phyloP scores from a whole-genome alignment of 2,888 invertebrate species.

The Caenorhabditis uteleia region DNA sequence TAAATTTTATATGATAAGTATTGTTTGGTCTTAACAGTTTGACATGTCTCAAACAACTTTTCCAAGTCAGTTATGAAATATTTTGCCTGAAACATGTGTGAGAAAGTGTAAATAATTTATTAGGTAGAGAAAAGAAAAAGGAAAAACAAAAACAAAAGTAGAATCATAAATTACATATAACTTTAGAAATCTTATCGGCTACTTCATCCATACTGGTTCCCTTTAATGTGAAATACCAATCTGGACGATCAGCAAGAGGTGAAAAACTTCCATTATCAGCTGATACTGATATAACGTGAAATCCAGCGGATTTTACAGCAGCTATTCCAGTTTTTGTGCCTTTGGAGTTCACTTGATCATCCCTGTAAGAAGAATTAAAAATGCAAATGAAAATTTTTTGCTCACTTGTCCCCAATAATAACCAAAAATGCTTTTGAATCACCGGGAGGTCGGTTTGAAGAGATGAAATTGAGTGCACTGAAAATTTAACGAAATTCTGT shows the following conservation, averaged over 20 bases:
- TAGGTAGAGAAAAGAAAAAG: background rate
- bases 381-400: background rate
- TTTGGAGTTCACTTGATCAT: background rate
- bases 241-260: constrained; percentile 7
- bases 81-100: background rate
- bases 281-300: constrained; percentile 1
- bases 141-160: background rate
- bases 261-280: constrained; percentile 2
- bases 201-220: no score
- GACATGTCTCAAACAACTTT: no score
- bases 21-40: no score
- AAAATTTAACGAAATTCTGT: background rate
- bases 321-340: background rate
- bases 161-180: constrained; percentile 23
- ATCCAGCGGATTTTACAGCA: background rate
- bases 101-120: background rate
- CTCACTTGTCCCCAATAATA: constrained; percentile 27
- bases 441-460: constrained; percentile 13
- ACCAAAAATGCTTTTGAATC: constrained; percentile 11
- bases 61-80: no score
- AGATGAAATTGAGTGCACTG: constrained; percentile 23
- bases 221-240: no score
- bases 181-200: constrained; percentile 27
- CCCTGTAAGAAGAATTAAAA: no score
- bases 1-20: no score